phyloP scores from a whole-genome alignment of 2,113 vertebrate species.

The Oncorhynchus gorbuscha region DNA sequence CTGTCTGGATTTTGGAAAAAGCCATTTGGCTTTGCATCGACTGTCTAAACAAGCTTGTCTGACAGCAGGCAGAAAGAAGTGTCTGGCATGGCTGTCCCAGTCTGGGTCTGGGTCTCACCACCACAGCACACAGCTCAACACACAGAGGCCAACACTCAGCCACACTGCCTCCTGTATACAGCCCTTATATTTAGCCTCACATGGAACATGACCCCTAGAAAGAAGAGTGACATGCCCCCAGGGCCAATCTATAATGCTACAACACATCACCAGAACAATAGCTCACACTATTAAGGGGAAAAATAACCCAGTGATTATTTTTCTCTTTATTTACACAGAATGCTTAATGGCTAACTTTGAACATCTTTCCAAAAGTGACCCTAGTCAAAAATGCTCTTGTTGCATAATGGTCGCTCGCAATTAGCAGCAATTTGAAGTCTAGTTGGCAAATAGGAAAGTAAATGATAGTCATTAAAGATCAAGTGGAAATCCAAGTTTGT shows the following conservation, averaged over 20 bases:
- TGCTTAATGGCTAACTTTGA: constrained; percentile 53
- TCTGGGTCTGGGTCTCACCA: constrained; percentile 50
- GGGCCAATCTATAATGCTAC: no score
- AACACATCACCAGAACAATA: no score
- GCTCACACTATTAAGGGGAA: constrained; percentile 42
- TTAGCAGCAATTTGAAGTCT: constrained; percentile 57
- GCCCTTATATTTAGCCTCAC: not conserved
- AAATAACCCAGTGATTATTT: constrained; percentile 17
- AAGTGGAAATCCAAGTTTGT: constrained; percentile 51
- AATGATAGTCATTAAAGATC: constrained; percentile 46
- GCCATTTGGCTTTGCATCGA: constrained; percentile 53
- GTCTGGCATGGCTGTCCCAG: constrained; percentile 52
- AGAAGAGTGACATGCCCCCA: not conserved
- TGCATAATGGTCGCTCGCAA: constrained; percentile 52
- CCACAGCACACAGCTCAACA: constrained; percentile 21
- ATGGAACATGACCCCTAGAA: no score
- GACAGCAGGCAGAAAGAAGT: constrained; percentile 61
- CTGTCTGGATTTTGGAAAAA: constrained; percentile 50
- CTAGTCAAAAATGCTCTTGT: constrained; percentile 46
- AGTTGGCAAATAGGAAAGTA: constrained; percentile 54
- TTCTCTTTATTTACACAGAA: constrained; percentile 2
- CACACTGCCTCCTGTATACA: not conserved
- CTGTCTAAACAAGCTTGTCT: constrained; percentile 67
- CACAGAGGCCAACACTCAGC: not conserved
- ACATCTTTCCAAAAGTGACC: constrained; percentile 36